Conservation (phyloP, 2,113 vertebrate genomes). For the Seriola rivoliana region DNA sequence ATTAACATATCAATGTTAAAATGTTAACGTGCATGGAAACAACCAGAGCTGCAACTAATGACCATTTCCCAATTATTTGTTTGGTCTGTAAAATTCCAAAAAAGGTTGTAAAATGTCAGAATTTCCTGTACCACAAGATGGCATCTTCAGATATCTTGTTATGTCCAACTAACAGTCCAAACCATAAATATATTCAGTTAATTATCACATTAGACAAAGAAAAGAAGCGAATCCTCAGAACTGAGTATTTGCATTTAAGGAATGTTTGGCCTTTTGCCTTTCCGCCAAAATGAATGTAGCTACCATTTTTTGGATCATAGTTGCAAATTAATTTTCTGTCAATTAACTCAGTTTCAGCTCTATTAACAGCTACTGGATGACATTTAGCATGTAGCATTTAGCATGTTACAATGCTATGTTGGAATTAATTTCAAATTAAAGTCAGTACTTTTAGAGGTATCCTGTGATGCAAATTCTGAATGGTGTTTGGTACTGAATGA, state of each 20-base stretch:
- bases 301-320: too few relatives aligned
- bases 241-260: too few relatives aligned
- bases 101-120: neutral
- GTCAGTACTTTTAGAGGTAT: neutral
- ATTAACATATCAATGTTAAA: too few relatives aligned
- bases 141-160: neutral
- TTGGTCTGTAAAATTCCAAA: neutral
- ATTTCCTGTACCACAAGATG: neutral
- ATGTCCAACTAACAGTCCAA: neutral
- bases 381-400: neutral
- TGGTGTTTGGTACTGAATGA: neutral
- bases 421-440: neutral
- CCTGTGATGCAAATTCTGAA: neutral
- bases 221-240: too few relatives aligned
- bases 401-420: neutral
- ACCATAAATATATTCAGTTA: neutral
- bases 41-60: neutral
- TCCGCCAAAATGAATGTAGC: too few relatives aligned
- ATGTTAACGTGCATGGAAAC: too few relatives aligned
- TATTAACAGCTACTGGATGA: neutral
- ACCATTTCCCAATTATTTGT: neutral
- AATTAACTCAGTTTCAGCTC: too few relatives aligned
- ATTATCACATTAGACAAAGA: neutral
- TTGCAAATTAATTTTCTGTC: too few relatives aligned
- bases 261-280: neutral